Conservation (phyloP, 2,888 invertebrate genomes). For the Macrophya annulata region DNA sequence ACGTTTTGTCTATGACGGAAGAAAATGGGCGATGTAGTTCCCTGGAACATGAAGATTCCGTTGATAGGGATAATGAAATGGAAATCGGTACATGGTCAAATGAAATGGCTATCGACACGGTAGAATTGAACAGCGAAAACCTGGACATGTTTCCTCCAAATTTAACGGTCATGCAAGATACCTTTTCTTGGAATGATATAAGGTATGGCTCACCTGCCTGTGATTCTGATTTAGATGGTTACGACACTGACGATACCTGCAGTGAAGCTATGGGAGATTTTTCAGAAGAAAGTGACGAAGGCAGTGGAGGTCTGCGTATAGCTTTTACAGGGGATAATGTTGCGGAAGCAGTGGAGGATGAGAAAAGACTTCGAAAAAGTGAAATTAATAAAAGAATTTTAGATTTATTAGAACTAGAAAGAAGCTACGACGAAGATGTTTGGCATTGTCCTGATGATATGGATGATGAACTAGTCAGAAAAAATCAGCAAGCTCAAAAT, state of each 20-base stretch:
- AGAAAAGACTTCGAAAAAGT: slow-evolving; percentile 73
- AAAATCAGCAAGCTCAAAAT: slow-evolving; percentile 74
- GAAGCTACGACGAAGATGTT: slow-evolving; percentile 68
- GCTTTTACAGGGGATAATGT: slow-evolving; percentile 92
- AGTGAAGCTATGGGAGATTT: slow-evolving; percentile 78
- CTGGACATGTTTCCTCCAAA: slow-evolving; percentile 77
- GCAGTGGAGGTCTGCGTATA: slow-evolving; percentile 85
- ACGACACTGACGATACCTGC: slow-evolving; percentile 80
- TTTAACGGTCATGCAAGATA: slow-evolving; percentile 71
- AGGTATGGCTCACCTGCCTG: slow-evolving; percentile 82
- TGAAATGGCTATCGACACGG: slow-evolving; percentile 86
- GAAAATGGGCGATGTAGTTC: slow-evolving; percentile 51
- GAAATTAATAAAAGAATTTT: slow-evolving; percentile 74
- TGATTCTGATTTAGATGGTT: slow-evolving; percentile 81
- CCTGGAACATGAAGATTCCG: slow-evolving; percentile 46
- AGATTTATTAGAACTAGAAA: slow-evolving; percentile 72
- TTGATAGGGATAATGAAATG: slow-evolving; percentile 81
- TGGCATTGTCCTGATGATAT: slow-evolving; percentile 65
- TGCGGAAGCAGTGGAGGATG: slow-evolving; percentile 90
- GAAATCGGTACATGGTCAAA: slow-evolving; percentile 97
- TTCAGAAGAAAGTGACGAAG: slow-evolving; percentile 79
- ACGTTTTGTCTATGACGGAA: slow-evolving; percentile 51
- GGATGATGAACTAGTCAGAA: slow-evolving; percentile 72
- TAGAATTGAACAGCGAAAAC: slow-evolving; percentile 64
- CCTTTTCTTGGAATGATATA: slow-evolving; percentile 75